phyloP scores from a whole-genome alignment of 2,113 vertebrate species.

The Lynx canadensis region DNA sequence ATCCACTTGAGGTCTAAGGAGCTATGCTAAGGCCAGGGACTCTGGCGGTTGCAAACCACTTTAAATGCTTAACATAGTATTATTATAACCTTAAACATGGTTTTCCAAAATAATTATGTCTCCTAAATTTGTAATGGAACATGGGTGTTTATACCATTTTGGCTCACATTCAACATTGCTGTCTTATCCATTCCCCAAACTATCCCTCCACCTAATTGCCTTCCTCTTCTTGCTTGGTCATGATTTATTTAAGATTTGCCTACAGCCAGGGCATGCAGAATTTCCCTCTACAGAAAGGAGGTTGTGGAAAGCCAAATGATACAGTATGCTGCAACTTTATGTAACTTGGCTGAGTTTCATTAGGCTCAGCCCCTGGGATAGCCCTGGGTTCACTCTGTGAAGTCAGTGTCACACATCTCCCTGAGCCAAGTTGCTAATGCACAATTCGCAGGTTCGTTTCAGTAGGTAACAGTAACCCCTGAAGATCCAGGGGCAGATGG shows the following conservation, averaged over 20 bases:
- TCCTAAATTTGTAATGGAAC: not conserved
- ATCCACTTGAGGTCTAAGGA: not conserved
- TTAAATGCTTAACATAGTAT: not conserved
- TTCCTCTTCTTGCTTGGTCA: not conserved
- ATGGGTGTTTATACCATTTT: fast-evolving
- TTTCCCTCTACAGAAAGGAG: not conserved
- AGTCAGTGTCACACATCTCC: fast-evolving
- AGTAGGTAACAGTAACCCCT: fast-evolving
- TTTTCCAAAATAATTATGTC: not conserved
- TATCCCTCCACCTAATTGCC: not conserved
- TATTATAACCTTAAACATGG: not conserved
- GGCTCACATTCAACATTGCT: fast-evolving
- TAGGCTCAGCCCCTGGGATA: not conserved
- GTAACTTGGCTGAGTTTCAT: not conserved
- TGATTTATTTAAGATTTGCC: slow-evolving; percentile 37
- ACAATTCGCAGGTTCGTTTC: fast-evolving
- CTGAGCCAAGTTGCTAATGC: not conserved
- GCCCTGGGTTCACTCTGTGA: not conserved
- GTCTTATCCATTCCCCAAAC: not conserved
- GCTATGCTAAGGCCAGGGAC: not conserved
- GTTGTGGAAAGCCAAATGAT: fast-evolving
- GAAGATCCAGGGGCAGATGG: not conserved
- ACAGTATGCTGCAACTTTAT: not conserved
- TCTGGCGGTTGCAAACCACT: not conserved
- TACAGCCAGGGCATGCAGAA: not conserved